Percentiles rank a stretch among this genome's conserved stretches.
These are phyloP conservation scores for Melipona quadrifasciata DNA, from an alignment of 1,140 invertebrate species.

Conservation along the genomic window DNA sequence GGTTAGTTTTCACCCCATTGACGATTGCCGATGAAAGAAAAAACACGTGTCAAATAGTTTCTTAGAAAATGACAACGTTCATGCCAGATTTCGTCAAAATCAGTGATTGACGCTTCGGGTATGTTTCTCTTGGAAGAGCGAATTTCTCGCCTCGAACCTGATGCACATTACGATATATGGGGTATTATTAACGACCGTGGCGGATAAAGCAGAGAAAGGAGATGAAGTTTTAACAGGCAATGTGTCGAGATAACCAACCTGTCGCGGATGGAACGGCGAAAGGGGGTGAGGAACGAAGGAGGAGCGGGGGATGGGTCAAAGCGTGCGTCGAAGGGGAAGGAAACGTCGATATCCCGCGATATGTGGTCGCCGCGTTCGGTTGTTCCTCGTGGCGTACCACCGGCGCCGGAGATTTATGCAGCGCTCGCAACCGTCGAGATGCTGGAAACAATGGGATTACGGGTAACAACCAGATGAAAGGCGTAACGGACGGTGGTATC, in stretches of 20 bases:
- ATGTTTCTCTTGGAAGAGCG: too few relatives aligned
- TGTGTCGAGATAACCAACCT: slow-evolving; percentile 4
- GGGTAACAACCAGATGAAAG: slow-evolving; percentile 45
- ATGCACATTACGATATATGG: background rate
- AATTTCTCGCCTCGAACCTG: too few relatives aligned
- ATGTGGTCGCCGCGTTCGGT: background rate
- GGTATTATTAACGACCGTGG: slow-evolving; percentile 17
- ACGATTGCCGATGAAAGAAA: too few relatives aligned
- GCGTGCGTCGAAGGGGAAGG: background rate
- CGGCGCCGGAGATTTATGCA: slow-evolving; percentile 53
- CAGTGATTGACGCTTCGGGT: too few relatives aligned
- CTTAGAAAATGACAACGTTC: too few relatives aligned
- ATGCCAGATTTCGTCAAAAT: too few relatives aligned
- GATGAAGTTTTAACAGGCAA: slow-evolving; percentile 13
- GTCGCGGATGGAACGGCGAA: background rate
- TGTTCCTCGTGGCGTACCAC: slow-evolving; percentile 11
- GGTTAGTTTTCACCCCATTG: too few relatives aligned
- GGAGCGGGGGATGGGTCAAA: background rate
- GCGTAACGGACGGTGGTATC: slow-evolving; percentile 1
- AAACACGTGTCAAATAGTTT: too few relatives aligned
- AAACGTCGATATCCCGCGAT: slow-evolving; percentile 19
- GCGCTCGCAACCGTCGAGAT: slow-evolving; percentile 39
- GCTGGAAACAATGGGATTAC: slow-evolving; percentile 38
- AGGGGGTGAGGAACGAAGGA: background rate
- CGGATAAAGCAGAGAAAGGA: background rate